A percentile compares a stretch with the other conserved stretches of the same genome.
Evolutionary conservation across 2,113 vertebrate genomes (phyloP).

Genomic region (Cavia porcellus): DNA sequence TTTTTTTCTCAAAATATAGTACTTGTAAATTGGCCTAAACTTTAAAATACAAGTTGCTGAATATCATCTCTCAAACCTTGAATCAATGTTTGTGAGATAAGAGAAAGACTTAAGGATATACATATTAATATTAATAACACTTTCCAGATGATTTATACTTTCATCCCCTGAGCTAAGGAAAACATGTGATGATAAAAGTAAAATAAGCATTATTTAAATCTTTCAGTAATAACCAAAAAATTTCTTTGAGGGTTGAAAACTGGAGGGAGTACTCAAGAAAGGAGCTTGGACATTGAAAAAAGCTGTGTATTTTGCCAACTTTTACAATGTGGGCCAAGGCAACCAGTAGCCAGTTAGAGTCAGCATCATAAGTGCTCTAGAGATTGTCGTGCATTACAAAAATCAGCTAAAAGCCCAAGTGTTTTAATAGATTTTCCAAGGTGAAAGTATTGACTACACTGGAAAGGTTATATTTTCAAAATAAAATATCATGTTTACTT

Average conservation of each 20-base stretch:
- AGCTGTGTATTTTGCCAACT: neutral
- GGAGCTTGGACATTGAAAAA: neutral
- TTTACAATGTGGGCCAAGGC: slow-evolving; percentile 6
- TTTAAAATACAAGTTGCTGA: neutral
- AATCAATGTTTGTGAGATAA: neutral
- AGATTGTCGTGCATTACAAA: slow-evolving; percentile 35
- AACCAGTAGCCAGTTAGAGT: neutral
- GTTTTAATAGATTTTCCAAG: slow-evolving; percentile 33
- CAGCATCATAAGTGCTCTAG: slow-evolving; percentile 26
- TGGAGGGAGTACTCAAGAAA: neutral
- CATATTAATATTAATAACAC: slow-evolving; percentile 31
- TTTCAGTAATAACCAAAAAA: slow-evolving; percentile 23
- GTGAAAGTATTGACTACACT: slow-evolving; percentile 28
- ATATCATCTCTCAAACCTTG: neutral
- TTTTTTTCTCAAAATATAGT: neutral
- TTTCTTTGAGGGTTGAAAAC: neutral
- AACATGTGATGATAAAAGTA: slow-evolving; percentile 35
- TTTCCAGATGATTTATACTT: neutral
- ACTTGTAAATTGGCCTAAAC: neutral
- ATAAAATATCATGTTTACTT: slow-evolving; percentile 1
- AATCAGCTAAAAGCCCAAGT: neutral
- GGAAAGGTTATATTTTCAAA: slow-evolving; percentile 47
- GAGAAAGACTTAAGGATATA: neutral
- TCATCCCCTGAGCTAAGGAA: slow-evolving; percentile 13
- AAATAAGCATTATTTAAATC: neutral